Conservation (phyloP, 2,888 invertebrate species). For the Euclidia mi region DNA sequence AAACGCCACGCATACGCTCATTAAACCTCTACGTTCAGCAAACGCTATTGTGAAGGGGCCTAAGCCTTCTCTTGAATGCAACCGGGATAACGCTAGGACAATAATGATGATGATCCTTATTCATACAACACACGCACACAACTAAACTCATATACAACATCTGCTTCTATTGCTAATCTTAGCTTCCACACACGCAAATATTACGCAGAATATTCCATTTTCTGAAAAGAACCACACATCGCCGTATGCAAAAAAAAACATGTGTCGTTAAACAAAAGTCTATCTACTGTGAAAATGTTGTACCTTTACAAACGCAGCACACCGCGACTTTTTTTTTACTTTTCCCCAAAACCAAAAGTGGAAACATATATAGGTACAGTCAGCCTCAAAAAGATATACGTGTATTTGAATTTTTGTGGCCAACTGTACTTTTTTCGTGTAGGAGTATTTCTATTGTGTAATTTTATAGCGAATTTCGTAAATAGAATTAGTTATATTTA, state of each 20-base stretch:
- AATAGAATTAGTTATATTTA: too few species aligned
- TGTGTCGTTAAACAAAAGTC: conserved; percentile 27
- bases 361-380: background rate
- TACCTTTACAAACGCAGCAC: conserved; percentile 18
- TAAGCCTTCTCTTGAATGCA: too few species aligned
- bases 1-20: too few species aligned
- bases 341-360: conserved; percentile 9
- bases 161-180: conserved; percentile 16
- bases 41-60: too few species aligned
- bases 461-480: too few species aligned
- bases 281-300: conserved; percentile 15
- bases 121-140: background rate
- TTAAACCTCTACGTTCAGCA: too few species aligned
- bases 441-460: too few species aligned
- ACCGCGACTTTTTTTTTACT: conserved; percentile 2
- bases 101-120: too few species aligned
- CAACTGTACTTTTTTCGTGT: background rate
- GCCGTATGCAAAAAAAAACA: conserved; percentile 14
- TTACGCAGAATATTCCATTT: conserved; percentile 15
- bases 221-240: conserved; percentile 9
- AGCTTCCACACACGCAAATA: too few species aligned
- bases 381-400: conserved; percentile 4
- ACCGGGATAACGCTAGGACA: too few species aligned
- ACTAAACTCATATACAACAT: conserved; percentile 7
- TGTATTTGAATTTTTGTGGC: background rate